Evolutionary conservation across 2,888 invertebrate genomes (phyloP).

Genomic region (Gymnosoma rotundatum): DNA sequence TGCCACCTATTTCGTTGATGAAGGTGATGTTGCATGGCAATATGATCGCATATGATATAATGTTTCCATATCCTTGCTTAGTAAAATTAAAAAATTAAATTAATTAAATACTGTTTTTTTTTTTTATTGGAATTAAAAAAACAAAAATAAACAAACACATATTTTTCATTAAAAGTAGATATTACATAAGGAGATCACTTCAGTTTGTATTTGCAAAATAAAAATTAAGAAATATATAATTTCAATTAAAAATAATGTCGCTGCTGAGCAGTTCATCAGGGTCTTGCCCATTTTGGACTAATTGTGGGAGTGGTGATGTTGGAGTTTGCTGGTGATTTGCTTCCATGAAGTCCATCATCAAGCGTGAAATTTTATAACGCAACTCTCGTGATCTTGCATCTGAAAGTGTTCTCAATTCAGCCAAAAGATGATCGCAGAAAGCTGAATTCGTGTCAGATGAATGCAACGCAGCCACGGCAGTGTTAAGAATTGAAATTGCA

Average conservation of each 20-base stretch:
- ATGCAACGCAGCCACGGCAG: background rate
- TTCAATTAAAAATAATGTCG: background rate
- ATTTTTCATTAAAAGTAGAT: background rate
- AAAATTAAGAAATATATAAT: background rate
- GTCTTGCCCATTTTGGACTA: background rate
- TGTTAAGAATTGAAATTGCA: too few relatives aligned
- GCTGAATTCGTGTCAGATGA: background rate
- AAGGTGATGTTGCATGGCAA: conserved; percentile 16
- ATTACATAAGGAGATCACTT: background rate
- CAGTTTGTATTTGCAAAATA: background rate
- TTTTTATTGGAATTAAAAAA: background rate
- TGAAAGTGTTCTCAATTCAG: background rate
- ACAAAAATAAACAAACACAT: background rate
- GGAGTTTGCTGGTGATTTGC: background rate
- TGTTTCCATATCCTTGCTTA: too few relatives aligned
- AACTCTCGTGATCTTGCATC: too few relatives aligned
- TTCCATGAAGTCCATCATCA: background rate
- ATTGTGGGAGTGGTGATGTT: background rate
- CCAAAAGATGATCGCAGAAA: background rate
- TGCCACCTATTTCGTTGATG: conserved; percentile 23
- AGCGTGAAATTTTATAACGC: too few relatives aligned
- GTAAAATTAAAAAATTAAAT: too few relatives aligned
- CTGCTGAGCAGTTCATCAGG: background rate
- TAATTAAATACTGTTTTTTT: background rate
- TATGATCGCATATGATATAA: conserved; percentile 15